Evolutionary conservation across 1,140 invertebrate genomes (phyloP), one percentile per base, ranked within the genome.

Genomic region (Bombyx mandarina): DNA sequence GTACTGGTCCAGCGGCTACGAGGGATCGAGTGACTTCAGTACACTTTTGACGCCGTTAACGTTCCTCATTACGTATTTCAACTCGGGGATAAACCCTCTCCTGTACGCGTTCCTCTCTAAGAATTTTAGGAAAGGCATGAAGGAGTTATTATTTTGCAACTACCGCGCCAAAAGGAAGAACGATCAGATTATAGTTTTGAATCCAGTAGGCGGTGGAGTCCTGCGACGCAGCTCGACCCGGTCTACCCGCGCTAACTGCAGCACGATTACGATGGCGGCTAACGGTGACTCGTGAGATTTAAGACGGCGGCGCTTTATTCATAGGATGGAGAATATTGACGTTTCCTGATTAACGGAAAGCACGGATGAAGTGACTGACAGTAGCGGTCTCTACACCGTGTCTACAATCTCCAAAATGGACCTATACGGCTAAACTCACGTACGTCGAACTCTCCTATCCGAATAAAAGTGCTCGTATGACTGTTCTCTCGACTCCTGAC

Each of bases 91-190:
- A 57, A 96, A 96, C 85, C 95, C 95, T 1, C 83, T 96, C 48
- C 89, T 96, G 5, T 97, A 97, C 79, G 94, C 94, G 2, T 93
- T 96, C 74, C 89, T 96, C 49, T 96, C 94, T 1, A 92, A 93
- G 54, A 94, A 94, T 71, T 94, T 94, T 74, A 89, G 92, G 52
- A 91, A 91, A 72, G 91, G 91, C 6, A 93, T 93, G 92, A 83
- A 89, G 45, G 92, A 94, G 72, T 81, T 94, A 9, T 62, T 93
- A 5, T 87, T 91, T 51, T 93, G 92, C 71, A 83, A 78, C 42
- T 86, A 76, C 57, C 74, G 81, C n/a, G 72, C 77, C 0, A 83
- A 88, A 59, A 79, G 75, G 49, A 87, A 83, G 60, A 79, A 71
- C 46, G 81, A 83, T 49, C 85, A 88, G 60, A 62, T 85, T 59